Percentiles rank a stretch among this genome's conserved stretches.
phyloP scores from a whole-genome alignment of 2,113 vertebrate genomes.

The Calyptommatus sinebrachiatus region DNA sequence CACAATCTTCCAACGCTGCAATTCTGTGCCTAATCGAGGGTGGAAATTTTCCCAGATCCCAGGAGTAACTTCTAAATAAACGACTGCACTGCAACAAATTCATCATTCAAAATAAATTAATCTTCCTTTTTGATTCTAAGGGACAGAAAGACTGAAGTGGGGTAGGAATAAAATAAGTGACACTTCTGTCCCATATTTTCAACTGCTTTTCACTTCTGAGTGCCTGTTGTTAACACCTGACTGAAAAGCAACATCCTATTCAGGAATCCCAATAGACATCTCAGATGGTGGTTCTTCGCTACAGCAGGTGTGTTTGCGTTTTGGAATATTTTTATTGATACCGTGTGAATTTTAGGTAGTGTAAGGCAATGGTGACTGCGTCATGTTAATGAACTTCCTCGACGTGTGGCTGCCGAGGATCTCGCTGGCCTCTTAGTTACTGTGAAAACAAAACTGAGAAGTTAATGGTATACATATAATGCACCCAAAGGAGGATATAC shows the following conservation, averaged over 20 bases:
- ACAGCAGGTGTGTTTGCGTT: no score
- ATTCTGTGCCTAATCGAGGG: no score
- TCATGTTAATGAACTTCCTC: not conserved
- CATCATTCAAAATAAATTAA: no score
- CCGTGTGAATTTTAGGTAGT: no score
- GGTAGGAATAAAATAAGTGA: not conserved
- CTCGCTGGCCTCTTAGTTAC: not conserved
- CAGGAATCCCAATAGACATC: no score
- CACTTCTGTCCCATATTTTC: no score
- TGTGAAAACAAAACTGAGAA: not conserved
- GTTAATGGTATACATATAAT: no score
- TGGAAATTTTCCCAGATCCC: not conserved
- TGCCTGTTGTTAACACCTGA: not conserved
- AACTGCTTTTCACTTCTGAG: no score
- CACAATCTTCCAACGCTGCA: not conserved
- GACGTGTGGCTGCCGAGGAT: not conserved
- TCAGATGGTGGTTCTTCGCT: no score
- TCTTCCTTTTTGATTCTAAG: not conserved
- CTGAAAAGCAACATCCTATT: not conserved
- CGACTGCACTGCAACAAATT: not conserved
- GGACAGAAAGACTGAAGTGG: not conserved
- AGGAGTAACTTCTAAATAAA: not conserved
- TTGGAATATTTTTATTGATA: not conserved
- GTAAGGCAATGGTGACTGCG: not conserved
- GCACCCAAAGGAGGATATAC: not conserved